A percentile compares a stretch with the other conserved stretches of the same genome.
phyloP scores from a whole-genome alignment of 37 sponge, comb jelly and placozoan genomes.

The Ianthella basta region DNA sequence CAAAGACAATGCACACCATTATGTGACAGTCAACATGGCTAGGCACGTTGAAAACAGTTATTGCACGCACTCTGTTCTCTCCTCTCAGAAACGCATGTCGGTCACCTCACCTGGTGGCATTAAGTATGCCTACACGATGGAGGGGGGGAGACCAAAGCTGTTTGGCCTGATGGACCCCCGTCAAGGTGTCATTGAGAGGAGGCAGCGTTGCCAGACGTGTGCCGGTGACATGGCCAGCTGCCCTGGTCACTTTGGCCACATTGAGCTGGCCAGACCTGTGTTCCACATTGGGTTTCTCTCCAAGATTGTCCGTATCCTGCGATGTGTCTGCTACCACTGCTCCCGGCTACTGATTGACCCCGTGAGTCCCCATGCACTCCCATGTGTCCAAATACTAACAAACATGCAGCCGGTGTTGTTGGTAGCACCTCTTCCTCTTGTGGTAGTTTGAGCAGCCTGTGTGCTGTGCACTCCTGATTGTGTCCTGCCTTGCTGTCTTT shows the following conservation, averaged over 20 bases:
- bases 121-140: conserved; percentile 96
- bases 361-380: conserved; percentile 48
- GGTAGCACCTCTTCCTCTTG: not conserved
- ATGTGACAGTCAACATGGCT: too few species aligned
- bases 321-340: conserved; percentile 98
- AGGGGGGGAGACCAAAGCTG: conserved; percentile 93
- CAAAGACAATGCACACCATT: too few species aligned
- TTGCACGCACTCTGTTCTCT: not conserved
- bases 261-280: conserved; percentile 97
- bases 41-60: too few species aligned
- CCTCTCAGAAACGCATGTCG: conserved; percentile 91
- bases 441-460: not conserved
- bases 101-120: conserved; percentile 95
- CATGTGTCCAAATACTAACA: not conserved
- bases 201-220: conserved; percentile 94
- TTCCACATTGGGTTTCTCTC: conserved; percentile 93
- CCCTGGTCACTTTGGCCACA: conserved; percentile 99
- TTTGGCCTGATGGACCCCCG: conserved; percentile 98
- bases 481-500: not conserved
- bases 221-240: conserved; percentile 97
- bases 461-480: not conserved
- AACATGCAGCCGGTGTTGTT: not conserved
- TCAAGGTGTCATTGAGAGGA: conserved; percentile 94
- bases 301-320: conserved; percentile 86
- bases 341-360: conserved; percentile 90